These are phyloP conservation scores for Myotis vivesi DNA, from an alignment of 2,797 vertebrate species.

Conservation along the genomic window DNA sequence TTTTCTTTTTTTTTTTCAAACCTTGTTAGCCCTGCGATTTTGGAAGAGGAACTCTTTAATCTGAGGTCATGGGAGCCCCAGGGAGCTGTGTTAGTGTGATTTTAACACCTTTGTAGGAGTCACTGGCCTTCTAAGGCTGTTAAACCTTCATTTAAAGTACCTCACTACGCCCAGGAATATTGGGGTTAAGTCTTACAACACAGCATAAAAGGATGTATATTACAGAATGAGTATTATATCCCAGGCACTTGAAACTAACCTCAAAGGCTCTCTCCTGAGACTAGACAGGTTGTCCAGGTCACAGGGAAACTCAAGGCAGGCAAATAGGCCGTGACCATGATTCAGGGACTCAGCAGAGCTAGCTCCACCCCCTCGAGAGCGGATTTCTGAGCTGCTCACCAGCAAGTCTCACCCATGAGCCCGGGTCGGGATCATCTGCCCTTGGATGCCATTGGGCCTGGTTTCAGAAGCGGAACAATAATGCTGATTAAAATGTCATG, in stretches of 20 bases:
- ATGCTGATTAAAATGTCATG: constrained; percentile 61
- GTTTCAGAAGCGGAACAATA: constrained; percentile 58
- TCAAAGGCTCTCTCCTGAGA: not conserved
- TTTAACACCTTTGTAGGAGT: not conserved
- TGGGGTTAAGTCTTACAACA: not conserved
- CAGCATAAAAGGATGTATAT: not conserved
- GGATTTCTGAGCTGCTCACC: not conserved
- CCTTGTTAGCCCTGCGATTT: not conserved
- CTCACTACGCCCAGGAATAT: not conserved
- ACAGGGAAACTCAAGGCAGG: not conserved
- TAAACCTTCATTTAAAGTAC: not conserved
- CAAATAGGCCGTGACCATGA: not conserved
- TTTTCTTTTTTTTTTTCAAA: not conserved
- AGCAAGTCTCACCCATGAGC: not conserved
- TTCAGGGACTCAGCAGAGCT: not conserved
- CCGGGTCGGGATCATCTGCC: constrained; percentile 14
- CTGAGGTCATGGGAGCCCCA: not conserved
- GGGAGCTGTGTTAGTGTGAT: not conserved
- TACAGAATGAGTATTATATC: not conserved
- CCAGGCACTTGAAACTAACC: not conserved
- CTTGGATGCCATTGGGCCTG: constrained; percentile 47
- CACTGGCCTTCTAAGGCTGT: not conserved
- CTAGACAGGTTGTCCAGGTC: not conserved
- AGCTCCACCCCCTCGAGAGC: too few species aligned
- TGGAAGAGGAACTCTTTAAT: not conserved